Percentiles rank a stretch among this genome's conserved stretches.
Evolutionary conservation across 2,113 vertebrate species (phyloP).

Genomic region (Podiceps cristatus): DNA sequence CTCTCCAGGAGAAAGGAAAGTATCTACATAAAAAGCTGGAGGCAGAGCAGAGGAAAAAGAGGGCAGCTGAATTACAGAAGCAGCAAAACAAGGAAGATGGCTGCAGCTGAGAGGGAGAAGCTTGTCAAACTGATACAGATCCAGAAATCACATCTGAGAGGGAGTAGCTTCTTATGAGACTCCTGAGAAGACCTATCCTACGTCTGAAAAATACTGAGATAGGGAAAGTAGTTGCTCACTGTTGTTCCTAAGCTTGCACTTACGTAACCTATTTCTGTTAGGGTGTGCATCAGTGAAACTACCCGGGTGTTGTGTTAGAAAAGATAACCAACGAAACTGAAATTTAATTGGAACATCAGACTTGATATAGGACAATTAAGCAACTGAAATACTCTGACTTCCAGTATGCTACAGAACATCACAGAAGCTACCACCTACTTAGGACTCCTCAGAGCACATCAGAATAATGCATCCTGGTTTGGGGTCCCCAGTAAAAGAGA

Average conservation of each 20-base stretch:
- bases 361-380: neutral
- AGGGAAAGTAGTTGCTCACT: neutral
- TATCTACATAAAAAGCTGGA: neutral
- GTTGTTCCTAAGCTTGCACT: neutral
- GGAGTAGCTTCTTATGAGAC: neutral
- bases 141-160: neutral
- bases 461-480: accelerated
- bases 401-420: neutral
- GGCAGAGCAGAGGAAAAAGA: neutral
- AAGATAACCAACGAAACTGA: neutral
- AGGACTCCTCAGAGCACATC: neutral
- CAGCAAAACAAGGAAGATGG: neutral
- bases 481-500: neutral
- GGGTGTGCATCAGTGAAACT: neutral
- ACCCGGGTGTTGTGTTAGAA: neutral
- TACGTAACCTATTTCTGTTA: neutral
- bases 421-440: neutral
- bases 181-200: neutral
- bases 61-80: neutral
- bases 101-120: neutral
- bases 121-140: neutral
- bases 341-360: neutral
- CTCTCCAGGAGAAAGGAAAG: neutral
- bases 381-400: neutral
- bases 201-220: neutral